These are phyloP conservation scores for Falcunculus frontatus DNA, from an alignment of 2,113 vertebrate genomes.

Conservation along the genomic window DNA sequence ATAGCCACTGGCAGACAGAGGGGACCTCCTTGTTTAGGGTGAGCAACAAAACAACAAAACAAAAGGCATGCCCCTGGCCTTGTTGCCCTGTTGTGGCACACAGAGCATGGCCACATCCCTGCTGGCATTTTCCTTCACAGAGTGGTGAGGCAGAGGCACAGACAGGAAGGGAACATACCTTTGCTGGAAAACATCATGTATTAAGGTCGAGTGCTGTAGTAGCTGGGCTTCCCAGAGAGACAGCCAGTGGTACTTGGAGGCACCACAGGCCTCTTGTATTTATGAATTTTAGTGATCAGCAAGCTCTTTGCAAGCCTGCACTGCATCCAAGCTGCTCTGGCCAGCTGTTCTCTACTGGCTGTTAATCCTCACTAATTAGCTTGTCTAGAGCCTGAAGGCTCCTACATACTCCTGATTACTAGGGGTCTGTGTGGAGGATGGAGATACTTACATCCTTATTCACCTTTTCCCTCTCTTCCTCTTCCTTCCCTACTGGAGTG, in stretches of 20 bases:
- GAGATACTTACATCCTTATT: background rate
- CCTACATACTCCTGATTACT: background rate
- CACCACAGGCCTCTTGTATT: background rate
- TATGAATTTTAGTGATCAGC: background rate
- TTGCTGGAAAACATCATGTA: background rate
- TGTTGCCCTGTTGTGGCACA: accelerated
- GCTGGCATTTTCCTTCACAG: background rate
- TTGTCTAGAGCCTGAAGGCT: background rate
- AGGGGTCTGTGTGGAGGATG: background rate
- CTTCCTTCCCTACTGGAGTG: background rate
- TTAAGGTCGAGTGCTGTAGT: background rate
- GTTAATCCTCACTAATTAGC: background rate
- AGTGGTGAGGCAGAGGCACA: background rate
- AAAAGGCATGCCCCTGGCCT: background rate
- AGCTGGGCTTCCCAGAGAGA: background rate
- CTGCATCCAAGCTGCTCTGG: background rate
- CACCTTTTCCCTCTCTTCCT: background rate
- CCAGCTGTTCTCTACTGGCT: background rate
- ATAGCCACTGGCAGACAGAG: background rate
- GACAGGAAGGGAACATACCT: background rate
- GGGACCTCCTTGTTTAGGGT: background rate
- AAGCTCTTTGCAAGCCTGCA: background rate
- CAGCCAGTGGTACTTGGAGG: background rate
- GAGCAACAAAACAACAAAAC: background rate
- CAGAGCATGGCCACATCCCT: background rate